phyloP scores from a whole-genome alignment of 2,113 vertebrate species.

The Nanger granti region DNA sequence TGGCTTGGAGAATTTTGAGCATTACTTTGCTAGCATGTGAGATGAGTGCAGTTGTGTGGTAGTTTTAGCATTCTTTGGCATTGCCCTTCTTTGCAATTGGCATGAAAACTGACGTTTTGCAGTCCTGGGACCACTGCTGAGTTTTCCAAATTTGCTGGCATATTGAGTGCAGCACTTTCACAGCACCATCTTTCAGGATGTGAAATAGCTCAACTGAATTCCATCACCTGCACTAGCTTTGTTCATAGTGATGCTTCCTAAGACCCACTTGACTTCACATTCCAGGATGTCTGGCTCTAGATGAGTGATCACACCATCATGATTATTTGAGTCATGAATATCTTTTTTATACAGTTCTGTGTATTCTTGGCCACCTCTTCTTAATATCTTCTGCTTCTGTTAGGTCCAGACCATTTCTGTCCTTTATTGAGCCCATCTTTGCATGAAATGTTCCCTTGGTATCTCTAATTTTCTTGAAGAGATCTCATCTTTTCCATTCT shows the following conservation, averaged over 20 bases:
- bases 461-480: background rate
- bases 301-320: background rate
- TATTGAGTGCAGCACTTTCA: background rate
- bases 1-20: background rate
- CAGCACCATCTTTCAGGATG: background rate
- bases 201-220: background rate
- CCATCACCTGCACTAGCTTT: background rate
- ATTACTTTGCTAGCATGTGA: accelerated
- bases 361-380: background rate
- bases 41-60: background rate
- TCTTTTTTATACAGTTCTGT: background rate
- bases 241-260: background rate
- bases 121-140: background rate
- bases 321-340: background rate
- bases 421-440: background rate
- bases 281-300: background rate
- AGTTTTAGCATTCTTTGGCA: background rate
- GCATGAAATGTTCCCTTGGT: background rate
- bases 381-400: background rate
- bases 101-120: background rate
- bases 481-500: background rate
- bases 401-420: background rate
- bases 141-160: background rate
- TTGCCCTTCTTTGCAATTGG: background rate
- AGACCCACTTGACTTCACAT: background rate